These are phyloP conservation scores for Eulacestoma nigropectus DNA, from an alignment of 2,113 vertebrate species.

Conservation along the genomic window DNA sequence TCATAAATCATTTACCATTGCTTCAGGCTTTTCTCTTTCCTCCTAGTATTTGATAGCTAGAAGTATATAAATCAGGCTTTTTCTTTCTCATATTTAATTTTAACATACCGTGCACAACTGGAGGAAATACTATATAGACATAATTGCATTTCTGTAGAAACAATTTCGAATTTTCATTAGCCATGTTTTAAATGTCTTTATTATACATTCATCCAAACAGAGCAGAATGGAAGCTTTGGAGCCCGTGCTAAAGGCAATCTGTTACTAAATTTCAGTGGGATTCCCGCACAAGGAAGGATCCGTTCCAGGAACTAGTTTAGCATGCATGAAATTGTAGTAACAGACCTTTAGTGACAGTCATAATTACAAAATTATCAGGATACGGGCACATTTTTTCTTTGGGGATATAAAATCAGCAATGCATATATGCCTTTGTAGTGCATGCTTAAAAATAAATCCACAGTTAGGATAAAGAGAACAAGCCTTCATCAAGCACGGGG, in stretches of 20 bases:
- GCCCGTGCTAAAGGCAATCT: neutral
- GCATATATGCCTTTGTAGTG: neutral
- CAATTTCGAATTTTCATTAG: neutral
- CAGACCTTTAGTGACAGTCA: neutral
- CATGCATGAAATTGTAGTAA: neutral
- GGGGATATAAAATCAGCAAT: neutral
- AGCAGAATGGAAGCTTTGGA: neutral
- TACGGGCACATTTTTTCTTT: neutral
- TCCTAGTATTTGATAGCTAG: neutral
- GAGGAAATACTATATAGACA: neutral
- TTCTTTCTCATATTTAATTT: neutral
- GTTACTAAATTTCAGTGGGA: neutral
- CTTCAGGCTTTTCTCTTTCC: conserved; percentile 15
- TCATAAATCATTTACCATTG: conserved; percentile 28
- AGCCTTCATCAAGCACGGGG: neutral
- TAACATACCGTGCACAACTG: neutral
- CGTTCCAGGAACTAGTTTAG: neutral
- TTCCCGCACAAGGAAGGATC: neutral
- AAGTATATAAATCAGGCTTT: neutral
- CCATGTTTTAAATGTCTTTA: neutral
- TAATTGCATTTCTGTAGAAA: neutral
- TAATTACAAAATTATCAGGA: conserved; percentile 27
- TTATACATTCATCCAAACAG: neutral
- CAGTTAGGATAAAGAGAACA: neutral
- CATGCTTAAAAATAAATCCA: neutral